These are phyloP conservation scores for Pteria penguin DNA, from an alignment of 2,888 invertebrate genomes.

Conservation along the genomic window DNA sequence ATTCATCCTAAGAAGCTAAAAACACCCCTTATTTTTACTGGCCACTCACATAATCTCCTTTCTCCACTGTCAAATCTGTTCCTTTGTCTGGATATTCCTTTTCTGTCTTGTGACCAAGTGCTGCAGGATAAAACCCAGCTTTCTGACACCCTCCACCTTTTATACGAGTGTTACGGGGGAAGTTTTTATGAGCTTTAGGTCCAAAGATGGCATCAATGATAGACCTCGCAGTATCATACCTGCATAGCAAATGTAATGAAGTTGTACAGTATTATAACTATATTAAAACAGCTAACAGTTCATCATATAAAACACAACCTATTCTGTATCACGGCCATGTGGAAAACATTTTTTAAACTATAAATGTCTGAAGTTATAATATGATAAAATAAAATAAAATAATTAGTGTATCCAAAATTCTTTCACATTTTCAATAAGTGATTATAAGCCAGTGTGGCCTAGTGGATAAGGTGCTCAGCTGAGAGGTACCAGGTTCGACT, in stretches of 20 bases:
- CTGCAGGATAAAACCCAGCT: slow-evolving; percentile 56
- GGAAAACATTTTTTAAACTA: neutral
- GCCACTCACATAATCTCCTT: slow-evolving; percentile 20
- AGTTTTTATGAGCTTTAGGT: slow-evolving; percentile 59
- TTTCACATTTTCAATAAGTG: no score
- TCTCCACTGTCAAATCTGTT: slow-evolving; percentile 49
- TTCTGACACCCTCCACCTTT: slow-evolving; percentile 48
- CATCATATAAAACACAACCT: neutral
- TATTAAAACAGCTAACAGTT: neutral
- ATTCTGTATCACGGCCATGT: neutral
- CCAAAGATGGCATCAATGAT: slow-evolving; percentile 65
- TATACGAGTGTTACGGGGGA: slow-evolving; percentile 51
- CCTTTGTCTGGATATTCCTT: slow-evolving; percentile 49
- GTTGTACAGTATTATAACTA: neutral
- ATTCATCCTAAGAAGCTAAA: neutral
- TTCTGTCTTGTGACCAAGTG: slow-evolving; percentile 26
- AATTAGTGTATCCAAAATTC: no score
- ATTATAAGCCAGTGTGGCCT: no score
- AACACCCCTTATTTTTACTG: neutral
- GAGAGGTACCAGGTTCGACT: no score
- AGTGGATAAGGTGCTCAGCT: no score
- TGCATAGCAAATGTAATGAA: slow-evolving; percentile 15
- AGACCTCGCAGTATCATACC: slow-evolving; percentile 55
- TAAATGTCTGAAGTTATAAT: no score
- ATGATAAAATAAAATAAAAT: no score